Percentiles rank a stretch among this genome's conserved stretches.
Conservation (phyloP, 2,888 invertebrate genomes). For the Lasioglossum villosulum region DNA sequence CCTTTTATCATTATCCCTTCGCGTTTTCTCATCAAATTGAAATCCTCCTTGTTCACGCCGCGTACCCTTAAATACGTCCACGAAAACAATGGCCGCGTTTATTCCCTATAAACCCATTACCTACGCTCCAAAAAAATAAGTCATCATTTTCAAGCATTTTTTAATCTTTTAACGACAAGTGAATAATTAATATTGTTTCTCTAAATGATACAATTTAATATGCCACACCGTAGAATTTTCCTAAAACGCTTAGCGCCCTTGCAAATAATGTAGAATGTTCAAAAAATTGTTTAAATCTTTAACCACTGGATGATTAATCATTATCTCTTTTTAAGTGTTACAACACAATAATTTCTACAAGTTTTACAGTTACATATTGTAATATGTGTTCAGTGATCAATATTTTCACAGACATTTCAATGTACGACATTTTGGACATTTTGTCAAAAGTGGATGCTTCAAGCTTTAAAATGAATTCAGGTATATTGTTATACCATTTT, state of each 20-base stretch:
- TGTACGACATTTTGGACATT: too few species aligned
- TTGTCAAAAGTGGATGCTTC: neutral
- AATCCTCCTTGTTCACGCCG: constrained; percentile 20
- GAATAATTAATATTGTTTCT: neutral
- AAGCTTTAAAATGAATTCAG: neutral
- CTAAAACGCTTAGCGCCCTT: neutral
- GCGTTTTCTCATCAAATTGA: neutral
- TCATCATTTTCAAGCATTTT: neutral
- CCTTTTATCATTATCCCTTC: constrained; percentile 25
- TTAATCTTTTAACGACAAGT: neutral
- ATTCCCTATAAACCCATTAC: neutral
- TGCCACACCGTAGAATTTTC: neutral
- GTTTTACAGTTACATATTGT: too few species aligned
- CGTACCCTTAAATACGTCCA: neutral
- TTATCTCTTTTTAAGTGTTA: too few species aligned
- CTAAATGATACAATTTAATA: neutral
- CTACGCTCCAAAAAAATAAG: neutral
- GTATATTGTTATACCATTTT: neutral
- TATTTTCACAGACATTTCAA: too few species aligned
- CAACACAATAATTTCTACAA: neutral
- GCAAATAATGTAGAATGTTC: neutral
- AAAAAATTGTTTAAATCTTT: neutral
- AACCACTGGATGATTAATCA: neutral
- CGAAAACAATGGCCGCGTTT: neutral
- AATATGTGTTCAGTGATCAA: too few species aligned